Evolutionary conservation across 2,888 invertebrate species (phyloP).

Genomic region (Tetrapedia diversipes): DNA sequence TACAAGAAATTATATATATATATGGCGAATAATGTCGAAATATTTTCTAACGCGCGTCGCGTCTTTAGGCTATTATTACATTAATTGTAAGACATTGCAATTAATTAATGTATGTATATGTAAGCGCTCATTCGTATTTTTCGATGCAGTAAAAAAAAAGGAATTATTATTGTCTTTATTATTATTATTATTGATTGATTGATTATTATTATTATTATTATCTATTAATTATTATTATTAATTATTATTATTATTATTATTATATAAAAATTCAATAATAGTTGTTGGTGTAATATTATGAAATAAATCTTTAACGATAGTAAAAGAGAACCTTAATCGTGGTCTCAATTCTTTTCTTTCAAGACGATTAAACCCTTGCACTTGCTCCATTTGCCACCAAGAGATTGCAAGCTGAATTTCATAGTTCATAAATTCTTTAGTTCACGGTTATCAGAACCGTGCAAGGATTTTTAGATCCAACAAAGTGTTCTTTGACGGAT

Average conservation of each 20-base stretch:
- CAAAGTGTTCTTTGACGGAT: slow-evolving; percentile 4
- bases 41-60: slow-evolving; percentile 77
- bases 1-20: slow-evolving; percentile 59
- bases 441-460: not conserved
- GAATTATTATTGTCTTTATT: slow-evolving; percentile 77
- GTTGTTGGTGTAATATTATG: slow-evolving; percentile 83
- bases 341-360: not conserved
- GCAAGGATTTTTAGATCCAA: no score
- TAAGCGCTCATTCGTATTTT: slow-evolving; percentile 83
- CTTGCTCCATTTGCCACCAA: not conserved
- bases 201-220: slow-evolving; percentile 64
- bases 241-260: slow-evolving; percentile 72
- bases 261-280: slow-evolving; percentile 81
- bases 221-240: slow-evolving; percentile 72
- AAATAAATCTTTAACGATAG: slow-evolving; percentile 82
- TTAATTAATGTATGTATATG: slow-evolving; percentile 79
- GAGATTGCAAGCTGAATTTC: not conserved
- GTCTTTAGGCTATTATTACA: slow-evolving; percentile 80
- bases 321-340: slow-evolving; percentile 32
- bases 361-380: not conserved
- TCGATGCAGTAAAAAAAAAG: slow-evolving; percentile 77
- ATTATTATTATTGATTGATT: slow-evolving; percentile 43
- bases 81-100: slow-evolving; percentile 79
- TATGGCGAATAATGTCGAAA: slow-evolving; percentile 67
- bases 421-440: not conserved